A percentile compares a stretch with the other conserved stretches of the same genome.
Evolutionary conservation across 2,113 vertebrate genomes (phyloP).

Genomic region (Nothobranchius kuhntae): DNA sequence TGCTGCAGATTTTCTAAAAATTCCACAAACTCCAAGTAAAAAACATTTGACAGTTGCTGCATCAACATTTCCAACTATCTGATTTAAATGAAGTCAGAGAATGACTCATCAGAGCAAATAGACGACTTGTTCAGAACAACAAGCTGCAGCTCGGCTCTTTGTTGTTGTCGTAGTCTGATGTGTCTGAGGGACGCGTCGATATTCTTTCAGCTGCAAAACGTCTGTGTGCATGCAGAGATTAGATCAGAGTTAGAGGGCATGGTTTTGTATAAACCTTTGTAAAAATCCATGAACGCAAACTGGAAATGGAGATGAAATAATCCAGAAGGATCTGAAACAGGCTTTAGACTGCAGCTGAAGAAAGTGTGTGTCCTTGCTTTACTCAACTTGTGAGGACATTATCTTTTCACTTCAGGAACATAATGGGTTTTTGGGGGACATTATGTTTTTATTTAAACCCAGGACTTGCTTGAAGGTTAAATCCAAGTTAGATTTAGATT

Average conservation of each 20-base stretch:
- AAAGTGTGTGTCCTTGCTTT: neutral
- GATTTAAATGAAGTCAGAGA: constrained; percentile 10
- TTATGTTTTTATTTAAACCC: neutral
- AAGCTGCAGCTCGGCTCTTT: constrained; percentile 28
- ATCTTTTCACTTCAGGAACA: neutral
- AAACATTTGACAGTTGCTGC: too few species aligned
- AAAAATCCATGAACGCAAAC: constrained; percentile 21
- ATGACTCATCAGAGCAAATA: constrained; percentile 45
- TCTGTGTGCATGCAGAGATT: neutral
- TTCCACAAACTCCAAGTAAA: neutral
- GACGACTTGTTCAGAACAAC: constrained; percentile 28
- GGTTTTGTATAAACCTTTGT: constrained; percentile 6
- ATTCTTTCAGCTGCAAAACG: constrained; percentile 19
- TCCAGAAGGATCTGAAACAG: constrained; percentile 10
- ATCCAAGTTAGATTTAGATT: neutral
- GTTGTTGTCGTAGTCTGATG: constrained; percentile 9
- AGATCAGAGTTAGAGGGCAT: neutral
- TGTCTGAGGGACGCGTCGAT: constrained; percentile 12
- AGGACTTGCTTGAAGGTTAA: neutral
- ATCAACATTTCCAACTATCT: neutral
- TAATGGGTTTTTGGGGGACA: neutral
- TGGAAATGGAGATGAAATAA: neutral
- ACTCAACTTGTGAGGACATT: neutral
- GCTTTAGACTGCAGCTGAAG: constrained; percentile 20
- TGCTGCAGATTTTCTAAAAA: neutral